Evolutionary conservation across 1,140 invertebrate genomes (phyloP).

Genomic region (Aphaenogaster rudis): DNA sequence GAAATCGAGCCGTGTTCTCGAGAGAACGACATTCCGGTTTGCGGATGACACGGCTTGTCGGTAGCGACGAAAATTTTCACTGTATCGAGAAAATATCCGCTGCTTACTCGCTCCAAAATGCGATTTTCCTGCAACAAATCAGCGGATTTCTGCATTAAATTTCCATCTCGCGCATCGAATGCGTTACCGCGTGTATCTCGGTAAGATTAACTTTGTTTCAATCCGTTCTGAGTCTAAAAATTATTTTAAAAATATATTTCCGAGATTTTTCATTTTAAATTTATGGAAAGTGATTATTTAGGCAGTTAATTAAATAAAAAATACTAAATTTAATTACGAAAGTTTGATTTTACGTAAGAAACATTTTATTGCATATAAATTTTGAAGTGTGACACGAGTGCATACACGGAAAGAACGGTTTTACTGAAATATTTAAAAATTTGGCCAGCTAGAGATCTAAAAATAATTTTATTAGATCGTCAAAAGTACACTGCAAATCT

Average conservation of each 20-base stretch:
- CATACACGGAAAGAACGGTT: too few relatives aligned
- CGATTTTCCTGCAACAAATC: constrained; percentile 19
- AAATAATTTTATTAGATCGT: too few relatives aligned
- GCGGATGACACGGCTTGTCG: constrained; percentile 26
- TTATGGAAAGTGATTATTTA: background rate
- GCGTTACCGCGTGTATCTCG: background rate
- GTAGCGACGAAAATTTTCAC: constrained; percentile 24
- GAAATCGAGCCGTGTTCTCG: constrained; percentile 29
- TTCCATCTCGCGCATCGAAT: background rate
- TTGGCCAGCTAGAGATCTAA: too few relatives aligned
- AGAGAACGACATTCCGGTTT: constrained; percentile 25
- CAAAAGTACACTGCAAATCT: too few relatives aligned
- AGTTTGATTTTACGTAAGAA: background rate
- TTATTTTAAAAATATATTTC: background rate
- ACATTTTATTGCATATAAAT: background rate
- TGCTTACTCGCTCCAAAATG: background rate
- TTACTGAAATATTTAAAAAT: too few relatives aligned
- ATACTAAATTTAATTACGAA: background rate
- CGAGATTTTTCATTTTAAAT: background rate
- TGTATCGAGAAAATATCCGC: constrained; percentile 18
- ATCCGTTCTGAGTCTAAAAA: background rate
- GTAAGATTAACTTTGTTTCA: constrained; percentile 4
- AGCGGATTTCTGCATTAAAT: constrained; percentile 2
- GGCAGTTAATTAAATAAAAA: background rate
- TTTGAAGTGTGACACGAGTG: background rate